Conservation (phyloP, 2,113 vertebrate genomes). For the Sclerurus mexicanus region DNA sequence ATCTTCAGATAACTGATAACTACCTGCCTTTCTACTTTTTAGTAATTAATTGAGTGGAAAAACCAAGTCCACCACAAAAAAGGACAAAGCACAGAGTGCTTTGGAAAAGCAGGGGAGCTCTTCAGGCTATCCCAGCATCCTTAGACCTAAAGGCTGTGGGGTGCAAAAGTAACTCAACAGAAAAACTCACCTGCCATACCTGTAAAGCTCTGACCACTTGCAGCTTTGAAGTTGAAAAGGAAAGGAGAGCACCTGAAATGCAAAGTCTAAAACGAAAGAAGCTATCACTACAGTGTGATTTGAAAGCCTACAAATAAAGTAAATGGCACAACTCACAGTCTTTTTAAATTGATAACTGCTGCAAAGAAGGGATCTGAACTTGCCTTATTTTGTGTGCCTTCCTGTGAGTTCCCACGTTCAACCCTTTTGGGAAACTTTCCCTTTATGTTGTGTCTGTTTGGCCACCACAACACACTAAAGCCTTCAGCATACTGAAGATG, state of each 20-base stretch:
- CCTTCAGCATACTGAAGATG: neutral
- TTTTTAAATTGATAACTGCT: neutral
- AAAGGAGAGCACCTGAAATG: neutral
- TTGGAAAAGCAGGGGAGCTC: neutral
- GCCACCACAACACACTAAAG: neutral
- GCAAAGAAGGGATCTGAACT: neutral
- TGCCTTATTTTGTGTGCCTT: neutral
- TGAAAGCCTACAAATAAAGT: neutral
- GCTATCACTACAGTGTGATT: neutral
- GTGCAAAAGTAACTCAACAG: neutral
- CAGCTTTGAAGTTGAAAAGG: neutral
- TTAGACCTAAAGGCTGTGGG: neutral
- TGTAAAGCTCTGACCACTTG: neutral
- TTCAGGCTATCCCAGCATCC: neutral
- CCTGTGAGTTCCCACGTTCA: neutral
- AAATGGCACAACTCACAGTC: neutral
- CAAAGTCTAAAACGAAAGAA: neutral
- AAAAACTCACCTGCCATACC: neutral
- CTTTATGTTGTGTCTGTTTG: neutral
- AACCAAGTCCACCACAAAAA: neutral
- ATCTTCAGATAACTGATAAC: neutral
- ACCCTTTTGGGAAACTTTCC: neutral
- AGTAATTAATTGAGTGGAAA: neutral
- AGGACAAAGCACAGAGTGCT: neutral
- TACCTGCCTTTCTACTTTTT: neutral